phyloP scores from a whole-genome alignment of 2,113 vertebrate species.

The Ceratotherium simum region DNA sequence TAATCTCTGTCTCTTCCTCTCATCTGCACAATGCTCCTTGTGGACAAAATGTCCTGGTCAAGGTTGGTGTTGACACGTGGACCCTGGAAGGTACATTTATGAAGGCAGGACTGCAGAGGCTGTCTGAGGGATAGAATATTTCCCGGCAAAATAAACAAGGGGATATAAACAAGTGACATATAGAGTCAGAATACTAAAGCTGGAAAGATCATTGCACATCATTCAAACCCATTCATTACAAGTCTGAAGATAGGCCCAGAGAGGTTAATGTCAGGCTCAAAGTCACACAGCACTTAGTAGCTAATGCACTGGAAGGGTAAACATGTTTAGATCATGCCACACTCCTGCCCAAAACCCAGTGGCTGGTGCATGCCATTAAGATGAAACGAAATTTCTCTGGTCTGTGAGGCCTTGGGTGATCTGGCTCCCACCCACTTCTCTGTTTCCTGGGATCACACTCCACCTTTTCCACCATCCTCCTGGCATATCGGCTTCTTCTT shows the following conservation, averaged over 20 bases:
- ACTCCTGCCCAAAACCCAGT: not conserved
- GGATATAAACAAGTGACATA: not conserved
- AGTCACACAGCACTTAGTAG: not conserved
- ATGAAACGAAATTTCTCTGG: not conserved
- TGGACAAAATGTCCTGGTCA: not conserved
- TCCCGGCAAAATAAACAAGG: not conserved
- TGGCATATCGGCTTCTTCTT: not conserved
- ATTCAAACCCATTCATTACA: not conserved
- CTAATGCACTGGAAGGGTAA: not conserved
- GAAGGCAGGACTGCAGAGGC: not conserved
- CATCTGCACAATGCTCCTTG: not conserved
- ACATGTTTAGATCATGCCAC: not conserved
- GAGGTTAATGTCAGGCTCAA: not conserved
- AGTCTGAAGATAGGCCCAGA: conserved; percentile 7
- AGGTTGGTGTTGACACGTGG: not conserved
- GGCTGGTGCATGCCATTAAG: not conserved
- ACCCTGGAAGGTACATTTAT: not conserved
- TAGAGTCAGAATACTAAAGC: not conserved
- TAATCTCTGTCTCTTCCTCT: conserved; percentile 36
- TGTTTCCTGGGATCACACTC: not conserved
- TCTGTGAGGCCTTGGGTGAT: not conserved
- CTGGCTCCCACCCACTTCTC: not conserved
- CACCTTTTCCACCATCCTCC: not conserved
- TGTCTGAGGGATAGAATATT: not conserved
- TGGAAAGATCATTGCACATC: not conserved